Base-by-base conservation (phyloP, 2,888 invertebrate genomes). In the Ectemnius lituratus region DNA sequence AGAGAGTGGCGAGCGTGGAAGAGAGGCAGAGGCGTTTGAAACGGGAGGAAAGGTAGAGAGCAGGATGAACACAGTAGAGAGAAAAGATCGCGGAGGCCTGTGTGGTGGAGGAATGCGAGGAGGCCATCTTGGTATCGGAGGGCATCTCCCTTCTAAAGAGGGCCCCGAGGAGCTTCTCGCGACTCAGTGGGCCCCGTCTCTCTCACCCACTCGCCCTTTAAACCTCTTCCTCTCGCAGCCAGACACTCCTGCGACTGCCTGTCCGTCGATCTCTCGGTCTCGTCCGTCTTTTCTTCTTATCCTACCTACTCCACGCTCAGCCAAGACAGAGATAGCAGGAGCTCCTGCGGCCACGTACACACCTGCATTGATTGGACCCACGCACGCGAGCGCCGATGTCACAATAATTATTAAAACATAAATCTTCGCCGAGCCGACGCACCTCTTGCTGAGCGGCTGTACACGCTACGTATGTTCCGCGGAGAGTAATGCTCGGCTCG, bases 111-210 rank as follows among this genome's bases (percentile, higher is more conserved):
- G 89, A 89, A 89, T 89, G 88, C 85, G 86, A 86, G 86, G 89
- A 85, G 87, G 89, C 89, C 89, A 89, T 89, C 88, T 89, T 89
- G 88, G 83, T 68, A 73, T 78, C 81, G 84, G 81, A 81, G 82
- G 84, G 82, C 80, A 81, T 77, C 85, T 81, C 82, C 83, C 84
- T 82, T 81, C 84, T 82, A 77, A 80, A 81, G 84, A 81, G 85
- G 82, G 85, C 83, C 81, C 80, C 80, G 80, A 78, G 79, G 81
- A 80, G 77, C 37, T 37, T 37, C 37, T 37, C 37, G 37, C 37
- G 37, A 37, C 37, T 37, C 37, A 37, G 8, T 37, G 37, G 37
- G 37, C 37, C 37, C 37, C 37, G 37, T 66, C 62, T 68, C 58
- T 46, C 72, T 65, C 65, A 46, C 49, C 67, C 72, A 37, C 62